Conservation (phyloP, 2,113 vertebrate genomes). For the Bothrops jararaca region DNA sequence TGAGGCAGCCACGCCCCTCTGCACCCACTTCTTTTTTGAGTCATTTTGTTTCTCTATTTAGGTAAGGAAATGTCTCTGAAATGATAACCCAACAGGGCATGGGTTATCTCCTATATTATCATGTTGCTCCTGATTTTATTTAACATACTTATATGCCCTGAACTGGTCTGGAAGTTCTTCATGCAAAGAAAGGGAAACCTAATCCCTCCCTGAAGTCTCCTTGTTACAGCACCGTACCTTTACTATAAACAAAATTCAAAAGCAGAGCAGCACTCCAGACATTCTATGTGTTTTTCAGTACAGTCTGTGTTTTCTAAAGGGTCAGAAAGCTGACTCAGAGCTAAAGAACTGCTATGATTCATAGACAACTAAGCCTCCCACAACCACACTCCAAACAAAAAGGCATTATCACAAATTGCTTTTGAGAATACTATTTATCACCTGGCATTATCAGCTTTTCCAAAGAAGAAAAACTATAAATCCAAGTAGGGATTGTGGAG, state of each 20-base stretch:
- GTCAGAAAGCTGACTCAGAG: not conserved
- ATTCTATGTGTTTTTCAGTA: not conserved
- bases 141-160: not conserved
- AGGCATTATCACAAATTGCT: not conserved
- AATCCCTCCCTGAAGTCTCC: not conserved
- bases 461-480: not conserved
- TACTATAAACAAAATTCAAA: not conserved
- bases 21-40: too few relatives aligned
- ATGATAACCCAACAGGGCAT: not conserved
- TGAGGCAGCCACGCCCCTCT: too few relatives aligned
- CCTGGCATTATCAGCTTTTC: not conserved
- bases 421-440: not conserved
- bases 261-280: not conserved
- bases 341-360: not conserved
- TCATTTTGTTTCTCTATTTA: not conserved
- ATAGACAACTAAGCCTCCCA: not conserved
- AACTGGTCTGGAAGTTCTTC: not conserved
- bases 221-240: not conserved
- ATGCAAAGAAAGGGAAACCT: not conserved
- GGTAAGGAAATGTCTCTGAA: not conserved
- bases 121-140: not conserved
- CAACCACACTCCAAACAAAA: not conserved
- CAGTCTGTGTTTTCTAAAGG: not conserved
- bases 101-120: not conserved
- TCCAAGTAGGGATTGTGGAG: not conserved